These are phyloP conservation scores for Stigmatopora argus DNA, from an alignment of 2,113 vertebrate genomes.

Conservation along the genomic window DNA sequence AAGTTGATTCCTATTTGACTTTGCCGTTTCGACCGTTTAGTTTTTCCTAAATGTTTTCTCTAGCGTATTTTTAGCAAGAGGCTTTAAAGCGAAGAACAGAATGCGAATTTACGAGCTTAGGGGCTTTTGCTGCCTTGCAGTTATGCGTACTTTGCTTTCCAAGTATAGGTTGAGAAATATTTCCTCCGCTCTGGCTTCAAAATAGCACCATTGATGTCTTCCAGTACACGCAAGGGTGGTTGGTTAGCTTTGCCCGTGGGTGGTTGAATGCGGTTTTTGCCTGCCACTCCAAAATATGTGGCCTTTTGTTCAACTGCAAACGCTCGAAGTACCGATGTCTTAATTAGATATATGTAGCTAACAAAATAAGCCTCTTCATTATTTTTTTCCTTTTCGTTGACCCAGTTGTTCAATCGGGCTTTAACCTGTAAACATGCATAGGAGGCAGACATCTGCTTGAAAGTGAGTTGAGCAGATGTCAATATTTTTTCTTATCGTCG, in stretches of 20 bases:
- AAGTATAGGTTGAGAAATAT: conserved; percentile 22
- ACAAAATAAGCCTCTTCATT: conserved; percentile 9
- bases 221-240: conserved; percentile 36
- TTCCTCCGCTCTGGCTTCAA: conserved; percentile 24
- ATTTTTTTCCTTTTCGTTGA: conserved; percentile 6
- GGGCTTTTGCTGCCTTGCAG: conserved; percentile 8
- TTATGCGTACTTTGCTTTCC: background rate
- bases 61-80: background rate
- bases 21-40: background rate
- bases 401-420: conserved; percentile 58
- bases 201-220: conserved; percentile 38
- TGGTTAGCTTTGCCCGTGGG: conserved; percentile 45
- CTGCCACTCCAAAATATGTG: background rate
- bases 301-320: conserved; percentile 4
- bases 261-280: conserved; percentile 22
- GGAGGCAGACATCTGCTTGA: conserved; percentile 53
- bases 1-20: background rate
- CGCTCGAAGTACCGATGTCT: background rate
- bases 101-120: background rate
- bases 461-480: conserved; percentile 53
- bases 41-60: background rate
- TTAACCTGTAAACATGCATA: conserved; percentile 54
- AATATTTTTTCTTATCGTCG: conserved; percentile 8
- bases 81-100: background rate
- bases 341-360: background rate